A percentile compares a stretch with the other conserved stretches of the same genome.
These are phyloP conservation scores for Mythimna pallens DNA, from an alignment of 2,888 invertebrate genomes.

Conservation along the genomic window DNA sequence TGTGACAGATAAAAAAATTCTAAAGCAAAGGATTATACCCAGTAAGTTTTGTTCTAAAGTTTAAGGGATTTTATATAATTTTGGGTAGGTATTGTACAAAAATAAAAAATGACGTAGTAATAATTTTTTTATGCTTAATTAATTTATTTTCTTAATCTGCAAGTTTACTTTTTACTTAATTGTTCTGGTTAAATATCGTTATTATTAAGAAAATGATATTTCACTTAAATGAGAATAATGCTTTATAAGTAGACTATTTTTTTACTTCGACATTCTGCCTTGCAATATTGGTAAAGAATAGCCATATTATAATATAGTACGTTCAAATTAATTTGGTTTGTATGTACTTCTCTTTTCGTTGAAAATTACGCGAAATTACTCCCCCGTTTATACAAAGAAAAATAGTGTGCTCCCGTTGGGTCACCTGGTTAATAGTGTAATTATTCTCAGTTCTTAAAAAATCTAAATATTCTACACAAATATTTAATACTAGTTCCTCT, in stretches of 20 bases:
- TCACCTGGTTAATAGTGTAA: neutral
- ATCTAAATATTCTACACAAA: neutral
- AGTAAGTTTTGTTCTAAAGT: constrained; percentile 1
- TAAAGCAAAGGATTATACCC: neutral
- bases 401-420: no score
- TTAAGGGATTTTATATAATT: neutral
- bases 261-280: no score
- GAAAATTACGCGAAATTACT: no score
- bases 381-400: no score
- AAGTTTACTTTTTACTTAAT: neutral
- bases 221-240: no score
- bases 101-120: no score
- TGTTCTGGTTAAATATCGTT: neutral
- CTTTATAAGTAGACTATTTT: no score
- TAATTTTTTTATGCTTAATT: neutral
- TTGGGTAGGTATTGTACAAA: constrained; percentile 12
- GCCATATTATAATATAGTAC: no score
- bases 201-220: no score
- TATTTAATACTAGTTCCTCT: neutral
- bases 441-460: neutral
- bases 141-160: neutral
- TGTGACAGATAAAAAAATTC: neutral
- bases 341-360: no score
- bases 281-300: no score
- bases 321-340: no score